These are phyloP conservation scores for Selenia dentaria DNA, from an alignment of 2,888 invertebrate species.

Conservation along the genomic window DNA sequence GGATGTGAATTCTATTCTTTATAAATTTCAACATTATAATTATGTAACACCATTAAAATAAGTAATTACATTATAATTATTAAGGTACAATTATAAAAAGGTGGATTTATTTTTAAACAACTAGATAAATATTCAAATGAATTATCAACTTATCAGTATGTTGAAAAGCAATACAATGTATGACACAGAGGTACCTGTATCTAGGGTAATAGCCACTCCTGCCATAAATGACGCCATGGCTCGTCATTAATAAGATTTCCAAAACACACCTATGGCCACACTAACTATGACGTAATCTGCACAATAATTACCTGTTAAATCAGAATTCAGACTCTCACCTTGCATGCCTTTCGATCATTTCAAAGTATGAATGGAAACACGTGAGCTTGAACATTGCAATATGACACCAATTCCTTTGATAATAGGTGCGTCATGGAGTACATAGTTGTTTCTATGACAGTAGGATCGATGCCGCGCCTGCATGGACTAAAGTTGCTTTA, in stretches of 20 bases:
- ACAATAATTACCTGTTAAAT: background rate
- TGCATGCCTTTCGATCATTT: background rate
- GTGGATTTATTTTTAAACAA: too few relatives aligned
- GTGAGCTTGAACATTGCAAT: background rate
- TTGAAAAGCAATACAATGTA: background rate
- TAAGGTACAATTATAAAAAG: too few relatives aligned
- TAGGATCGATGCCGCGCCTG: constrained; percentile 8
- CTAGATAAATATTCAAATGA: background rate
- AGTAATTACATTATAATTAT: too few relatives aligned
- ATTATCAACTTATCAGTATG: background rate
- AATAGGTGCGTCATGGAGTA: background rate
- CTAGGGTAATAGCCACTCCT: constrained; percentile 6
- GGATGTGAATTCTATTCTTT: too few relatives aligned
- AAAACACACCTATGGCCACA: constrained; percentile 6
- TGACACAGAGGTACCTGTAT: background rate
- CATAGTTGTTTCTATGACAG: background rate
- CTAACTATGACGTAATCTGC: constrained; percentile 8
- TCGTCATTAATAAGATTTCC: constrained; percentile 2
- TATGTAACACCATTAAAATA: too few relatives aligned
- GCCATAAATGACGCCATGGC: constrained; percentile 7
- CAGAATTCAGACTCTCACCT: background rate
- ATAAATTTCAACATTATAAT: too few relatives aligned
- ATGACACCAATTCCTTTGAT: background rate
- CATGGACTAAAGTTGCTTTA: background rate
- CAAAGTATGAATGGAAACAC: background rate